phyloP scores from a whole-genome alignment of 2,113 vertebrate species.

The Cochlearius cochlearius region DNA sequence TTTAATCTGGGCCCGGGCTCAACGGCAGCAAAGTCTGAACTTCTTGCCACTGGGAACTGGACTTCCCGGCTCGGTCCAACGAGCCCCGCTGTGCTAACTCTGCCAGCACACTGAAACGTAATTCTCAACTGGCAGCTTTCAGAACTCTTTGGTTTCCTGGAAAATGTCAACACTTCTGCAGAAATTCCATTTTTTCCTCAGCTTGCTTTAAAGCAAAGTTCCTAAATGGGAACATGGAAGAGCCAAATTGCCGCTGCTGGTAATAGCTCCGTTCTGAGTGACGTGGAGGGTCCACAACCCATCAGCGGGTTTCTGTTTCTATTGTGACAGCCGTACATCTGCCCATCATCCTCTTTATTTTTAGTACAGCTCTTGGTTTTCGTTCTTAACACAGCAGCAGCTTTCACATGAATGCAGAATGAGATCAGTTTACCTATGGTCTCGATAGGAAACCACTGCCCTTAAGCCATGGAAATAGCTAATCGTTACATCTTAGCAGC shows the following conservation, averaged over 20 bases:
- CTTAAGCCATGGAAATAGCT: not conserved
- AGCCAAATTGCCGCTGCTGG: not conserved
- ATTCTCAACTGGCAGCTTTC: not conserved
- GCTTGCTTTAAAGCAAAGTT: not conserved
- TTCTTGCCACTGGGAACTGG: not conserved
- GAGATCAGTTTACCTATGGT: not conserved
- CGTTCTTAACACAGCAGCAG: not conserved
- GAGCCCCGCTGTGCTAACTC: not conserved
- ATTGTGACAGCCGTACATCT: not conserved
- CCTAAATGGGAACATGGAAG: not conserved
- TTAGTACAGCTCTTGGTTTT: not conserved
- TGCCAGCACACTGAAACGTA: not conserved
- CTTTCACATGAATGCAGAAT: not conserved
- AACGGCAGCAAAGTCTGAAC: not conserved
- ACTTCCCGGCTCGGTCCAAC: not conserved
- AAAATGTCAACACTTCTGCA: not conserved
- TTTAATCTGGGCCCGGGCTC: not conserved
- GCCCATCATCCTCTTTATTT: not conserved
- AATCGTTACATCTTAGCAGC: not conserved
- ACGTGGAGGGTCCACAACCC: not conserved
- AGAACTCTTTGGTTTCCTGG: not conserved
- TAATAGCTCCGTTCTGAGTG: not conserved
- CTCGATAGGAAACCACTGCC: not conserved
- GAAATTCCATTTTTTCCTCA: not conserved
- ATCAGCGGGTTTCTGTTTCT: not conserved